A percentile compares a stretch with the other conserved stretches of the same genome.
phyloP scores from a whole-genome alignment of 2,797 vertebrate species.

The Eremophila alpestris region DNA sequence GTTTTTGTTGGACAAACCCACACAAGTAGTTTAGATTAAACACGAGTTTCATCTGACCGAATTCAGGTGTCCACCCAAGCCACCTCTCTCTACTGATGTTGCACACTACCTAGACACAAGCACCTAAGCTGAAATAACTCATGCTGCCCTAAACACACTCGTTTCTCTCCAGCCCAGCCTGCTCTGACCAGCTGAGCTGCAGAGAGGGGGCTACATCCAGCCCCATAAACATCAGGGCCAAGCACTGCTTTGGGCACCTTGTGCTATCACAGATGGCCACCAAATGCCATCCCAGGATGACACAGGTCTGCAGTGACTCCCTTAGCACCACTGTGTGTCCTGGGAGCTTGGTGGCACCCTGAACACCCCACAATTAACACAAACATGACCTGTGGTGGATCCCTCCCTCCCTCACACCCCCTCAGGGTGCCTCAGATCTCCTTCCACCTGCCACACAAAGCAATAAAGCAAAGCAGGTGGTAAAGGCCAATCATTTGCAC shows the following conservation, averaged over 20 bases:
- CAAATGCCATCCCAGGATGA: background rate
- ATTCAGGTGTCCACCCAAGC: accelerated
- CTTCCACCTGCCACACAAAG: background rate
- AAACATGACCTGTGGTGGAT: accelerated
- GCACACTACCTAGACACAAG: background rate
- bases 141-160: background rate
- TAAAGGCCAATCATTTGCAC: background rate
- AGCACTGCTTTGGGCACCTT: accelerated
- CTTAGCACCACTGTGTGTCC: accelerated
- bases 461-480: background rate
- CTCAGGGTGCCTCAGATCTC: background rate
- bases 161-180: background rate
- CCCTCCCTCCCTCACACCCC: background rate
- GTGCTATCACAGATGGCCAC: background rate
- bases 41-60: background rate
- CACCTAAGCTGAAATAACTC: background rate
- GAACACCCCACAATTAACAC: background rate
- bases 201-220: background rate
- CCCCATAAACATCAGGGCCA: accelerated
- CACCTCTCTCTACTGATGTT: background rate
- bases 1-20: background rate
- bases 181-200: background rate
- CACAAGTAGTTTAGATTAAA: background rate
- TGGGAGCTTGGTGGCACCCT: background rate
- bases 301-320: background rate